Base-by-base conservation (phyloP, 2,888 invertebrate species). In the Eupeodes latifasciatus region DNA sequence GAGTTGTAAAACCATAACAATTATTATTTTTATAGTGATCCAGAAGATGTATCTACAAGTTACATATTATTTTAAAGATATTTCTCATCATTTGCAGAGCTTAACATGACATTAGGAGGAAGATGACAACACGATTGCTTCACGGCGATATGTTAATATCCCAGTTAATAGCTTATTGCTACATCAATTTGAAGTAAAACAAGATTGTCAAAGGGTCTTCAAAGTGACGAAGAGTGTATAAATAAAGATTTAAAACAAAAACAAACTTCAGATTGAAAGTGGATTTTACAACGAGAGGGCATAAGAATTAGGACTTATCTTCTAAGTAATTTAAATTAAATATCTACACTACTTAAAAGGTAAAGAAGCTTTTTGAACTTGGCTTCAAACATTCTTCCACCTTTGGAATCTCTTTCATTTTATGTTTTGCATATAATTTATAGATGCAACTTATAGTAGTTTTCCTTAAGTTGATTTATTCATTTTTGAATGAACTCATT, bases 1-100 rank as follows among this genome's bases (percentile, higher is more conserved):
- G 71, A 61, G 69, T 78, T 81, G 84, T 59, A 74, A 81, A 74
- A 81, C 19, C 69, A 81, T 84, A 88, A 84, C 61, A 80, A 83
- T 77, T 71, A 16, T 40, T 10, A 36, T 36, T 71, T 36, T 40
- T 10, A 36, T 36, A 78, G 67, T 2, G 55, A 62, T 34, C 62
- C 53, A 62, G n/a, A 75, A 59, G 57, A 47, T 55, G 72, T 16
- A 12, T 11, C 4, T n/a, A 34, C 49, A 36, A 5, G 11, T 16
- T 62, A 27, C 64, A 16, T 34, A 71, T 59, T 57, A 53, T 66
- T 34, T 47, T 44, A 64, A 55, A 69, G 40, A 40, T 16, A 16
- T 69, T 40, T 67, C 72, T n/a, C 72, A 72, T 72, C n/a, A 34
- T 80, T 75, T 83, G 55, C 55, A 59, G 36, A 62, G 76, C 66